Conservation (phyloP, 2,888 invertebrate genomes). For the Dasypogon diadema region DNA sequence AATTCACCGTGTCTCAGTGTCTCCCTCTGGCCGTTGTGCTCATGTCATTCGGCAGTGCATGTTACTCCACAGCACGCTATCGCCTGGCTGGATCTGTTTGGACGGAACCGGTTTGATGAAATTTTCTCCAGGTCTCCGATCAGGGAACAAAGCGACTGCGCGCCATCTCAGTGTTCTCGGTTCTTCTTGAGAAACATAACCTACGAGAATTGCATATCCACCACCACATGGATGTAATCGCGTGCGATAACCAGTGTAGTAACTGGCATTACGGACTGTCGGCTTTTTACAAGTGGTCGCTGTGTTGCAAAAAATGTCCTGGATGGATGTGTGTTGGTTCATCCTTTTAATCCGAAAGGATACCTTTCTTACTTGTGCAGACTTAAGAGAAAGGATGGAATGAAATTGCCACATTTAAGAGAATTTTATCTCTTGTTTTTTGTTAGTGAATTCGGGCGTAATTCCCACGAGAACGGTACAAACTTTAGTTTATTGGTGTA, state of each 20-base stretch:
- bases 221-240: constrained; percentile 11
- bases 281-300: neutral
- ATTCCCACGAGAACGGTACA: neutral
- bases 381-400: neutral
- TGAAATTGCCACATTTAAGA: neutral
- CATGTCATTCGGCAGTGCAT: constrained; percentile 5
- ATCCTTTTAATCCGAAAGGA: neutral
- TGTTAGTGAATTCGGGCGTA: constrained; percentile 19
- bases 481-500: neutral
- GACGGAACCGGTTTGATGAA: constrained; percentile 34
- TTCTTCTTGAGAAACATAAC: neutral
- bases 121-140: constrained; percentile 15
- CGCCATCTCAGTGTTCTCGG: neutral
- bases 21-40: constrained; percentile 24
- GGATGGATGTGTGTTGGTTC: constrained; percentile 3
- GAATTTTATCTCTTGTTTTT: neutral
- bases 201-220: neutral
- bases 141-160: constrained; percentile 24
- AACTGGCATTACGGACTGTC: neutral
- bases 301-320: neutral
- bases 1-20: constrained; percentile 10
- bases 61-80: constrained; percentile 13
- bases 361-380: constrained; percentile 1
- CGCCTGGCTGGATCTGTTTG: constrained; percentile 32
- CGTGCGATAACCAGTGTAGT: neutral